phyloP scores from a whole-genome alignment of 1,140 invertebrate species.

The Portunus trituberculatus region DNA sequence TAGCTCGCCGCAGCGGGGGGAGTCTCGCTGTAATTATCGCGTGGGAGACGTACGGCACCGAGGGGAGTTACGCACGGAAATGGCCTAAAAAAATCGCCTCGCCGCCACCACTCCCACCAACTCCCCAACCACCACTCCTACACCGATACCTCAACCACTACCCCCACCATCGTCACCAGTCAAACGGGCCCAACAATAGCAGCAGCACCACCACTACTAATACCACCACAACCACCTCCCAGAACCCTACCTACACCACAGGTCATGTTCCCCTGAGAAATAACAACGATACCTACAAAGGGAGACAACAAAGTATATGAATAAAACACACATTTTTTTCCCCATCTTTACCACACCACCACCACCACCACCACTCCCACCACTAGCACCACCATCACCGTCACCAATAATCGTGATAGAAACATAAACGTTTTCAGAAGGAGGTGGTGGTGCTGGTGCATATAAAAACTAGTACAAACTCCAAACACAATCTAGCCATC shows the following conservation, averaged over 20 bases:
- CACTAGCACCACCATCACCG: not conserved
- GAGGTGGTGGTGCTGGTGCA: not conserved
- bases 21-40: not conserved
- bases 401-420: not conserved
- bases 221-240: not conserved
- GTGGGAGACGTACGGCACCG: not conserved
- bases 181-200: no score
- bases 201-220: no score
- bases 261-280: no score
- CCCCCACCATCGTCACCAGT: no score
- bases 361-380: not conserved
- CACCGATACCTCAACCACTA: no score
- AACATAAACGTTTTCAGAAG: not conserved
- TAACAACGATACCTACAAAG: no score
- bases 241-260: not conserved
- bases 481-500: not conserved
- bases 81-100: no score
- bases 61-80: not conserved
- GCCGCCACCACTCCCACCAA: no score
- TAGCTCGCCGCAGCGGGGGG: not conserved
- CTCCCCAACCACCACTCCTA: no score
- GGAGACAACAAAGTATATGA: no score
- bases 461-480: not conserved
- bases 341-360: not conserved
- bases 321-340: no score